phyloP scores from a whole-genome alignment of 2,888 invertebrate species.

The Acleris laterana region DNA sequence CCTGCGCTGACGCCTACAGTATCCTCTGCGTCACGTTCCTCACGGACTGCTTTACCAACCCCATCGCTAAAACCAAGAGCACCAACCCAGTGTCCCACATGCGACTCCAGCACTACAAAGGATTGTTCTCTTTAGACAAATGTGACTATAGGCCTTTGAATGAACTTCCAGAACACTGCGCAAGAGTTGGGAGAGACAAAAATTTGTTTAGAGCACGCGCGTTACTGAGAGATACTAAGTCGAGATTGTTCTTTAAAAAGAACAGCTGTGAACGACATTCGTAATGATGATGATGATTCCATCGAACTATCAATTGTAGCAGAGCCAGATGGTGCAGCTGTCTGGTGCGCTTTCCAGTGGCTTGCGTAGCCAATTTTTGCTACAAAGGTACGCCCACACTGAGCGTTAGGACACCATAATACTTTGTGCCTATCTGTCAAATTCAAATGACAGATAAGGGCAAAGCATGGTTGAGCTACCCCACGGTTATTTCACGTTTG shows the following conservation, averaged over 20 bases:
- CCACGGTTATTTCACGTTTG: too few species aligned
- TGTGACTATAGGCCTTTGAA: neutral
- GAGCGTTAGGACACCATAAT: neutral
- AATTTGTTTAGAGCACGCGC: neutral
- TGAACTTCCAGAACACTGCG: constrained; percentile 1
- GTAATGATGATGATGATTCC: neutral
- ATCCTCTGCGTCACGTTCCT: constrained; percentile 10
- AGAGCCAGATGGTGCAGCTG: too few species aligned
- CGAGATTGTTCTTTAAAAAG: neutral
- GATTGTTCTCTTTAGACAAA: constrained; percentile 1
- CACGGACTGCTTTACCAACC: neutral
- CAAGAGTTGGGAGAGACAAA: neutral
- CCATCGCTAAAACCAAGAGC: neutral
- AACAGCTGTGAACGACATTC: neutral
- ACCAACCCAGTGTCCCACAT: neutral
- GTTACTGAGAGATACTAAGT: neutral
- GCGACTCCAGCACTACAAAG: neutral
- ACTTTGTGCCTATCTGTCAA: neutral
- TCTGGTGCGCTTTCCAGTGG: too few species aligned
- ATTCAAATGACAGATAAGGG: too few species aligned
- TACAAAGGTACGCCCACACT: neutral
- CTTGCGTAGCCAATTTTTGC: too few species aligned
- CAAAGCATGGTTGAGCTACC: too few species aligned
- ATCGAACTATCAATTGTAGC: too few species aligned
- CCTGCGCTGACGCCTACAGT: neutral